These are phyloP conservation scores for Himantopus leucocephalus DNA, from an alignment of 2,113 vertebrate genomes.

Conservation along the genomic window DNA sequence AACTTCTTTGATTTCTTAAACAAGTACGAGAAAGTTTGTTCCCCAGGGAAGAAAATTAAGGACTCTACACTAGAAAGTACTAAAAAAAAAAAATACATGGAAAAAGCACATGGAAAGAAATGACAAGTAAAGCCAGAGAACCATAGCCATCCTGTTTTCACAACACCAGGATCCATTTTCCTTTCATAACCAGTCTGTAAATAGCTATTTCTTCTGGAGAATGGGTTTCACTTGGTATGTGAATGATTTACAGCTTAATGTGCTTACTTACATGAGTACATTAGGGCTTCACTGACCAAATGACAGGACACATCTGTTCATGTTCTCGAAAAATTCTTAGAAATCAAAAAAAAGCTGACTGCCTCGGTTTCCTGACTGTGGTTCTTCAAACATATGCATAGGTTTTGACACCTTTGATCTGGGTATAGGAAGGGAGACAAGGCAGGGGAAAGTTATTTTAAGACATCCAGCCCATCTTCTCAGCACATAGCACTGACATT, in stretches of 20 bases:
- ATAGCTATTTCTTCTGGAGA: neutral
- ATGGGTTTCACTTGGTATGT: neutral
- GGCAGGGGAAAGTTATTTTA: neutral
- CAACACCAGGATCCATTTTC: neutral
- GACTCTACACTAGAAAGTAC: neutral
- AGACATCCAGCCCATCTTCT: neutral
- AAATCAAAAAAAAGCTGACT: neutral
- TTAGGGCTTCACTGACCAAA: neutral
- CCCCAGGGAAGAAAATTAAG: neutral
- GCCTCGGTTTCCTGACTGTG: neutral
- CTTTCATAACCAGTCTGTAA: neutral
- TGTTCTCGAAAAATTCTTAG: neutral
- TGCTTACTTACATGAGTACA: neutral
- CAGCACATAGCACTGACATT: neutral
- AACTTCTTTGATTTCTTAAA: neutral
- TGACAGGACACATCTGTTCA: neutral
- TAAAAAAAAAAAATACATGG: neutral
- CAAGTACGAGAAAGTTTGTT: neutral
- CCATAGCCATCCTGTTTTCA: neutral
- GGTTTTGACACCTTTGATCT: neutral
- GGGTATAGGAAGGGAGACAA: neutral
- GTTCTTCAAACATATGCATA: rapidly evolving
- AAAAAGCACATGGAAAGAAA: neutral
- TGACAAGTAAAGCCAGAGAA: neutral
- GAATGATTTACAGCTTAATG: neutral